Evolutionary conservation across 1,140 invertebrate genomes (phyloP), one percentile per base, ranked within the genome.

Genomic region (Elysia chlorotica): DNA sequence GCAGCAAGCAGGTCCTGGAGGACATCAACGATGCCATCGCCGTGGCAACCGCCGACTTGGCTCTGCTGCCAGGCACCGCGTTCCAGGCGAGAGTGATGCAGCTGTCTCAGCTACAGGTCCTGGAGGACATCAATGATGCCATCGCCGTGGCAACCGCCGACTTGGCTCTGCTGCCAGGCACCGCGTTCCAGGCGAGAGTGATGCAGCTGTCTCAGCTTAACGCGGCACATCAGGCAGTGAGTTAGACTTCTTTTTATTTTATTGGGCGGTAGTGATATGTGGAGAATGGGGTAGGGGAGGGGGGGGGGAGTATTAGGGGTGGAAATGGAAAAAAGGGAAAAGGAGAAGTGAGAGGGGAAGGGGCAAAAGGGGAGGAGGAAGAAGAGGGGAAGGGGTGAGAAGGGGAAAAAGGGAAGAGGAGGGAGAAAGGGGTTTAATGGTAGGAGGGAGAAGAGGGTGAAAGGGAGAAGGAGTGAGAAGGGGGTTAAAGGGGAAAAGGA

Each of bases 11-110:
- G 65, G 72, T 77, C 1, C 61, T 85, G 56, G 80, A 81, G 59
- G 79, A 85, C 69, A 84, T 87, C 36, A 79, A 83, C 17, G 85
- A 87, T 76, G 85, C 85, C 53, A 87, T 87, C 62, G 83, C 84
- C 37, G 81, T 85, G 75, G 84, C 85, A 76, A 86, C 82, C 4
- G 76, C 73, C 62, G 83, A 86, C 59, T 78, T 87, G 33, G 82
- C 81, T 28, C 78, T 87, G 6, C 71, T 86, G 31, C 84, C 83
- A 36, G 84, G 85, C 14, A 75, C 79, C 2, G 81, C 81, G 19
- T 87, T 87, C 78, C 85, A 87, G 72, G 77, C 81, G 19, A 76
- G 84, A 61, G 85, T 87, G 6, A 79, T 81, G 63, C 85, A 87
- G 71, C 73, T 87, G 28, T 73, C 85, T 36, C 83, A 87, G 65